A percentile compares a stretch with the other conserved stretches of the same genome.
Conservation (phyloP, 1,140 invertebrate genomes). For the Drosophila insularis region DNA sequence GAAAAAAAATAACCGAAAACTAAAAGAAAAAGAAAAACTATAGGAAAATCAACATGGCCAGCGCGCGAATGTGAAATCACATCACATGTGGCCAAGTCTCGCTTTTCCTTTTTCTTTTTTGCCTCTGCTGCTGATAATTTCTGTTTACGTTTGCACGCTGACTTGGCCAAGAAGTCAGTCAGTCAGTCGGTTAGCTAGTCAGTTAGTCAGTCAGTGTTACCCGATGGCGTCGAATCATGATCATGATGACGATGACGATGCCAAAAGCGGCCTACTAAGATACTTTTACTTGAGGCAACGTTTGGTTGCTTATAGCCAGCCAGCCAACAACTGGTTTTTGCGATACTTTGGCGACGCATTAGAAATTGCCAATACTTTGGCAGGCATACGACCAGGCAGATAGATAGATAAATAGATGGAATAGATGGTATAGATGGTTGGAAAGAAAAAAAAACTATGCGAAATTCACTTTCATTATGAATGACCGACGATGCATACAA, state of each 20-base stretch:
- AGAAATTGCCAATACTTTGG: slow-evolving; percentile 67
- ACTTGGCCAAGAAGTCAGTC: slow-evolving; percentile 72
- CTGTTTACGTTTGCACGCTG: slow-evolving; percentile 50
- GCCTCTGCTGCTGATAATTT: neutral
- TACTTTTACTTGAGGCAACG: slow-evolving; percentile 48
- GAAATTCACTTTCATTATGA: slow-evolving; percentile 80
- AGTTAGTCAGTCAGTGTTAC: slow-evolving; percentile 51
- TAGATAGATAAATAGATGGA: slow-evolving; percentile 18
- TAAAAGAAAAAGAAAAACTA: slow-evolving; percentile 21
- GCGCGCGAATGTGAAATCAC: slow-evolving; percentile 50
- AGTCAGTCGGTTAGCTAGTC: slow-evolving; percentile 59
- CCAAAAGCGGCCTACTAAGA: slow-evolving; percentile 71
- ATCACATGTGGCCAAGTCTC: slow-evolving; percentile 44
- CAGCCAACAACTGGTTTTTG: slow-evolving; percentile 59
- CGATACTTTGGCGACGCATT: slow-evolving; percentile 48
- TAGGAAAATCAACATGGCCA: slow-evolving; percentile 29
- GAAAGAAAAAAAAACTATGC: slow-evolving; percentile 54
- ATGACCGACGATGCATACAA: slow-evolving; percentile 73
- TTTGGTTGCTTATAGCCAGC: neutral
- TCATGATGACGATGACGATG: slow-evolving; percentile 60
- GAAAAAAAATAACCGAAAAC: slow-evolving; percentile 18
- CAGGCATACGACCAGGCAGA: slow-evolving; percentile 27
- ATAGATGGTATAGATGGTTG: slow-evolving; percentile 22
- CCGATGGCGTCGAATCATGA: slow-evolving; percentile 33
- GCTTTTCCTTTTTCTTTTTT: slow-evolving; percentile 49